Percentiles rank a stretch among this genome's conserved stretches.
These are phyloP conservation scores for Diorhabda carinulata DNA, from an alignment of 1,140 invertebrate species.

Conservation along the genomic window DNA sequence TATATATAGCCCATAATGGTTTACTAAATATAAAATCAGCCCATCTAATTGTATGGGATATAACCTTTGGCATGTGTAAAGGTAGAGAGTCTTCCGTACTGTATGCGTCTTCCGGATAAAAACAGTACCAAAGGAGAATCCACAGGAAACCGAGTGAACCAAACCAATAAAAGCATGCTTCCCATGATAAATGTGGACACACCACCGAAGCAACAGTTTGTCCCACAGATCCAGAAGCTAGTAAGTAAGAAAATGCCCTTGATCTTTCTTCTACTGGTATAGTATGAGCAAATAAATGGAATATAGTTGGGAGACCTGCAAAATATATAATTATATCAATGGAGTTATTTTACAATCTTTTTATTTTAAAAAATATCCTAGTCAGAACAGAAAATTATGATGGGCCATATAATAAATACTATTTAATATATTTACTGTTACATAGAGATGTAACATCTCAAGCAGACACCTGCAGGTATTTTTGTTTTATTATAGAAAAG, in stretches of 20 bases:
- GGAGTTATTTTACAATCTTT: too few species aligned
- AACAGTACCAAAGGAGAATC: constrained; percentile 63
- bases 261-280: constrained; percentile 73
- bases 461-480: too few species aligned
- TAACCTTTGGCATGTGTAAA: constrained; percentile 62
- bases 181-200: constrained; percentile 65
- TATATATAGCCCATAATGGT: constrained; percentile 74
- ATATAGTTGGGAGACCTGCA: constrained; percentile 73
- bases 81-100: constrained; percentile 63
- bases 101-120: constrained; percentile 56
- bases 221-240: constrained; percentile 71
- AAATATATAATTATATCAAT: constrained; percentile 11
- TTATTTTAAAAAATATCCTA: too few species aligned
- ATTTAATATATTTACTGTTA: too few species aligned
- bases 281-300: constrained; percentile 73
- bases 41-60: constrained; percentile 55
- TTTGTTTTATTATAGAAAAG: too few species aligned
- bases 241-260: constrained; percentile 71
- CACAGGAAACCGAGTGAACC: constrained; percentile 68
- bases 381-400: too few species aligned
- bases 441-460: too few species aligned
- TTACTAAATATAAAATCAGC: constrained; percentile 66
- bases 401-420: too few species aligned
- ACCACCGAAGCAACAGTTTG: constrained; percentile 74
- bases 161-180: constrained; percentile 69